phyloP scores from a whole-genome alignment of 2,113 vertebrate genomes.

The Gallinago media region DNA sequence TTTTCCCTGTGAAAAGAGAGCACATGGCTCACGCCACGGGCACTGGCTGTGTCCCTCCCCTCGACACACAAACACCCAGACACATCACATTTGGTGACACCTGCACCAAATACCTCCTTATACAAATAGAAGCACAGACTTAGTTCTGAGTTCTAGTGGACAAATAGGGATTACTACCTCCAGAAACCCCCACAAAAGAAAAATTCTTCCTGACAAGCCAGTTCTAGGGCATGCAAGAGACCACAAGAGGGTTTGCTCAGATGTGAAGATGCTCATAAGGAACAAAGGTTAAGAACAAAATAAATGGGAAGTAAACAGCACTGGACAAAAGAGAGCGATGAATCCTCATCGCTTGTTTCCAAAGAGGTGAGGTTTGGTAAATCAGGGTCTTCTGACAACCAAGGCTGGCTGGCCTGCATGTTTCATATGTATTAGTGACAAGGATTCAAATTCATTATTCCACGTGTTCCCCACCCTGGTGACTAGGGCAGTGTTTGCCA shows the following conservation, averaged over 20 bases:
- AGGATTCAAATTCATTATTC: constrained; percentile 14
- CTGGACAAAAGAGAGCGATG: not conserved
- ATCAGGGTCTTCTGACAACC: not conserved
- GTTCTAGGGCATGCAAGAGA: not conserved
- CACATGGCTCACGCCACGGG: rapidly evolving
- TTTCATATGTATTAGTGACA: not conserved
- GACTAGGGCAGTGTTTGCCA: not conserved
- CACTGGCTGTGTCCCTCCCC: rapidly evolving
- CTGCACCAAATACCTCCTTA: not conserved
- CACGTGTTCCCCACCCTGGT: not conserved
- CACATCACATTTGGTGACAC: too few species aligned
- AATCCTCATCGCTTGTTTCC: not conserved
- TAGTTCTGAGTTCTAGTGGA: rapidly evolving
- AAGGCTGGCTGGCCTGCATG: not conserved
- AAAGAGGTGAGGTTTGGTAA: not conserved
- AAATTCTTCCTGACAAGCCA: not conserved
- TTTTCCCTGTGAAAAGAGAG: rapidly evolving
- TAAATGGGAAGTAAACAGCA: not conserved
- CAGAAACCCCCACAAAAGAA: not conserved
- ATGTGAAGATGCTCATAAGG: rapidly evolving
- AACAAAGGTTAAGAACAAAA: not conserved
- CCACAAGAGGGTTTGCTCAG: rapidly evolving
- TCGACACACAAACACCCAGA: rapidly evolving
- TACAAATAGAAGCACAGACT: not conserved
- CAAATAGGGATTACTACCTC: not conserved